phyloP scores from a whole-genome alignment of 2,888 invertebrate species.

The Pasiphila rectangulata region DNA sequence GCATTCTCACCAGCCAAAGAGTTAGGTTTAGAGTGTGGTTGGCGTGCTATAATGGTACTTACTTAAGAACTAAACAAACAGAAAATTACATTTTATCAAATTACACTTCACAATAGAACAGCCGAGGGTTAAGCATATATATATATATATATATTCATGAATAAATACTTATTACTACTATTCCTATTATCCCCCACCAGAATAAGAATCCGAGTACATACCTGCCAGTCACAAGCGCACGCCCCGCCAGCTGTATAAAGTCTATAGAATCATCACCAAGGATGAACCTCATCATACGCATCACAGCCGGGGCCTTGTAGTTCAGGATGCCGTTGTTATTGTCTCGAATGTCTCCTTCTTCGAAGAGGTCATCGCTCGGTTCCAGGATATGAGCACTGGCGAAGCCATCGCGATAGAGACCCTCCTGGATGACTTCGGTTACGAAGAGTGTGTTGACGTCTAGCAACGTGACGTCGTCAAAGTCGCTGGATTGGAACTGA shows the following conservation, averaged over 20 bases:
- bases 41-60: too few species aligned
- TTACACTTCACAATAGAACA: too few species aligned
- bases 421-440: conserved; percentile 66
- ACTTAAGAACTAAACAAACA: too few species aligned
- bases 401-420: conserved; percentile 56
- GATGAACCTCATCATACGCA: conserved; percentile 53
- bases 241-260: conserved; percentile 49
- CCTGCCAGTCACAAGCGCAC: conserved; percentile 49
- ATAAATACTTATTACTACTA: too few species aligned
- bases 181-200: too few species aligned
- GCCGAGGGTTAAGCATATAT: too few species aligned
- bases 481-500: conserved; percentile 47
- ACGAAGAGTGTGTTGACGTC: conserved; percentile 63
- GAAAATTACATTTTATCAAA: too few species aligned
- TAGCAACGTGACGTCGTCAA: conserved; percentile 42
- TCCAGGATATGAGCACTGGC: conserved; percentile 41
- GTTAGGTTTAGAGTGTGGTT: too few species aligned
- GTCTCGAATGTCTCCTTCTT: conserved; percentile 48
- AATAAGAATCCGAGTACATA: conserved; percentile 38
- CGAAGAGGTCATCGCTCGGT: conserved; percentile 41
- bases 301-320: conserved; percentile 60
- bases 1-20: too few species aligned
- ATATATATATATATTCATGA: too few species aligned
- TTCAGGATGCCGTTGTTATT: conserved; percentile 51
- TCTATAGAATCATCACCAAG: conserved; percentile 48